Conservation (phyloP, 2,797 vertebrate genomes). For the Adelosebastes latens region DNA sequence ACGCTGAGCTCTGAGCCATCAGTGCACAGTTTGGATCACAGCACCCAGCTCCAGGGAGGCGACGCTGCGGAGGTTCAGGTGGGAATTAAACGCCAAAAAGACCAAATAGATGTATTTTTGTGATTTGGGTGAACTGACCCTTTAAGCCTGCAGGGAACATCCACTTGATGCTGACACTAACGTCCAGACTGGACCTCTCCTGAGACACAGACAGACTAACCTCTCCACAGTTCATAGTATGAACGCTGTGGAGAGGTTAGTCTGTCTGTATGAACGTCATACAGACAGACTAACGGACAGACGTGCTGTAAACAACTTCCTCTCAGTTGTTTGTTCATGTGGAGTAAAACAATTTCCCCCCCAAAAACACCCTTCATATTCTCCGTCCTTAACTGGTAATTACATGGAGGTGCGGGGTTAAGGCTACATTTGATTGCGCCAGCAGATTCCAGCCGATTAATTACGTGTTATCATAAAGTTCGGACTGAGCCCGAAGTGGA, state of each 20-base stretch:
- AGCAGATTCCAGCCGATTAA: constrained; percentile 79
- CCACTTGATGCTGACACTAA: constrained; percentile 8
- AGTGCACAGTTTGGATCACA: too few species aligned
- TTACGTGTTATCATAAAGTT: constrained; percentile 77
- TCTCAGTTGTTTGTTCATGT: constrained; percentile 60
- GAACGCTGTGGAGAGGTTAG: too few species aligned
- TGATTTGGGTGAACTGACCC: background rate
- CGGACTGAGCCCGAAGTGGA: constrained; percentile 65
- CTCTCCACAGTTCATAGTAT: background rate
- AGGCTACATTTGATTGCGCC: constrained; percentile 76
- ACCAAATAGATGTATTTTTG: background rate
- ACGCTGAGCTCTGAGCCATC: too few species aligned
- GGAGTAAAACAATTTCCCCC: constrained; percentile 35
- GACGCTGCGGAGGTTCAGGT: too few species aligned
- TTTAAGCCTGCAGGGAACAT: background rate
- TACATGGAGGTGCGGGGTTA: constrained; percentile 68
- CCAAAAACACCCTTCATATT: constrained; percentile 40
- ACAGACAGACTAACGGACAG: constrained; percentile 1
- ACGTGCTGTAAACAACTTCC: constrained; percentile 62
- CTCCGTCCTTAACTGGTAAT: constrained; percentile 58
- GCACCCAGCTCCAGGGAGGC: too few species aligned
- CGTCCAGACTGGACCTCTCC: constrained; percentile 34
- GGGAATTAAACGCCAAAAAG: background rate
- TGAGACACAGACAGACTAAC: constrained; percentile 9
- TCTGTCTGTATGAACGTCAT: too few species aligned